Percentiles rank a stretch among this genome's conserved stretches.
phyloP scores from a whole-genome alignment of 1,140 invertebrate genomes.

The Bombus polaris region DNA sequence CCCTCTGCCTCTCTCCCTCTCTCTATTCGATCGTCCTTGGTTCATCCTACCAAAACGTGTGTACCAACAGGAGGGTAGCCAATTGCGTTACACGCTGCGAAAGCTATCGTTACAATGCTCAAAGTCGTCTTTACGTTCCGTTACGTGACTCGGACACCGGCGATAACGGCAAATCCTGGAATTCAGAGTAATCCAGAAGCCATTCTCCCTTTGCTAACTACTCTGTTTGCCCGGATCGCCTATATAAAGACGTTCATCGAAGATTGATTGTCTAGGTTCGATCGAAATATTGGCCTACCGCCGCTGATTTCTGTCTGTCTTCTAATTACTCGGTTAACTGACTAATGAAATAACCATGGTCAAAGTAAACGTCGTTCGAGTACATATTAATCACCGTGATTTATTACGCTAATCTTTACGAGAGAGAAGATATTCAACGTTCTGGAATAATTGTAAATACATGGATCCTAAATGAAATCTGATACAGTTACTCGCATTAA shows the following conservation, averaged over 20 bases:
- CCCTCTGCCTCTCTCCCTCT: neutral
- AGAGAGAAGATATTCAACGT: too few relatives aligned
- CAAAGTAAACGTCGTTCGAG: neutral
- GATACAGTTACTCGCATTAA: too few relatives aligned
- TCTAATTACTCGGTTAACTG: neutral
- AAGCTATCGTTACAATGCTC: constrained; percentile 64
- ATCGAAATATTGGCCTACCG: neutral
- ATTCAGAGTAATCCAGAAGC: constrained; percentile 43
- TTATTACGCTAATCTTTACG: neutral
- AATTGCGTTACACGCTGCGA: constrained; percentile 65
- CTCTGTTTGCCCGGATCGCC: constrained; percentile 23
- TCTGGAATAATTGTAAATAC: too few relatives aligned
- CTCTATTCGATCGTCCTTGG: constrained; percentile 53
- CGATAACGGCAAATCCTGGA: constrained; percentile 57
- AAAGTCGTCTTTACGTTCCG: constrained; percentile 67
- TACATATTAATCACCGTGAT: neutral
- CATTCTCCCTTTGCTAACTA: constrained; percentile 29
- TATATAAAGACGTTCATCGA: constrained; percentile 38
- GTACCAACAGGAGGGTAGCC: constrained; percentile 52
- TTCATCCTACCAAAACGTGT: constrained; percentile 63
- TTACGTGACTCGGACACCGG: constrained; percentile 56
- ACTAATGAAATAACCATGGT: neutral
- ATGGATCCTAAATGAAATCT: too few relatives aligned
- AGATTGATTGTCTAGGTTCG: constrained; percentile 25
- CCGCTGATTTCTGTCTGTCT: neutral